Base-by-base conservation (phyloP, 2,888 invertebrate genomes). In the Volucella zonaria region DNA sequence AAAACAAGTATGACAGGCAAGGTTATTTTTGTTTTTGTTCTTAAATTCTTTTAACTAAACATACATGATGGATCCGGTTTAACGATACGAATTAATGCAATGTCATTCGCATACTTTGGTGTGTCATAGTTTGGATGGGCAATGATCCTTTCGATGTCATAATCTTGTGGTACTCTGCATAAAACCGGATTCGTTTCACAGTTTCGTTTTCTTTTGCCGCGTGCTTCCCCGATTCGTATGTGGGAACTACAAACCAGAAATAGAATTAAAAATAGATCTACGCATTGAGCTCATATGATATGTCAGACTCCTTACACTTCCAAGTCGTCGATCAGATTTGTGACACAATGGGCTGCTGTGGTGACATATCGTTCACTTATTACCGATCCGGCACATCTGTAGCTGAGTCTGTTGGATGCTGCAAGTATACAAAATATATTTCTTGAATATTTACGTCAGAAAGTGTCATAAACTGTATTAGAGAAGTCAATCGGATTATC, bases 141-240 rank as follows among this genome's bases (percentile, higher is more conserved):
- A 18, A 93, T 89, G 0, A 92, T 88, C 71, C 91, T 90, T 58
- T 93, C 93, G 4, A 95, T 92, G 31, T 89, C 88, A 80, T 93
- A 92, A 88, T 94, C 93, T 88, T 94, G 93, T 47, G 93, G 92
- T 4, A 92, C 91, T 1, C 92, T 91, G 82, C 94, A 94, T 12
- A 87, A 87, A 64, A 86, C 66, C 4, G 87, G 73, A 66, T 88
- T 71, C 1, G 86, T 51, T 8, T 90, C 89, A 88, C 94, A 94
- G 86, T 93, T 93, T 15, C 87, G 89, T 77, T 90, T 91, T n/a
- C 90, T 91, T 56, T 87, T 89, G 45, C 92, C 81, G 88, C 93
- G 91, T 80, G 94, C 93, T 85, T 95, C 95, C 2, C 95, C 95
- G 45, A 95, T 91, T 42, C 95, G 93, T 11, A 95, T 93, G 42